These are phyloP conservation scores for Hyles euphorbiae DNA, from an alignment of 1,140 invertebrate genomes.

Conservation along the genomic window DNA sequence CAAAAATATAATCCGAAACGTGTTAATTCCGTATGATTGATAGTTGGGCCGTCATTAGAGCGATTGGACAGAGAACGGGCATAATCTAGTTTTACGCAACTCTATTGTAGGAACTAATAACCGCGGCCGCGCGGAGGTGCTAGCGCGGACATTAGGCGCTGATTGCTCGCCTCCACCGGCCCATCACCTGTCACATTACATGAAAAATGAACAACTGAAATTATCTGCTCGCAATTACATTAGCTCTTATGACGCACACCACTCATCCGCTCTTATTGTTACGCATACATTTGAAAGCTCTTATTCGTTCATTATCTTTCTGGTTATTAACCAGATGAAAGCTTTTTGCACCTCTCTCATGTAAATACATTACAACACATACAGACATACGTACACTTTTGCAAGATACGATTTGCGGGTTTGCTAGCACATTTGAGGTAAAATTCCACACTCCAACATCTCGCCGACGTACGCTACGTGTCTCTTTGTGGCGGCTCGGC, in stretches of 20 bases:
- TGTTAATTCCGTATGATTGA: conserved; percentile 74
- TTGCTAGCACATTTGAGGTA: conserved; percentile 23
- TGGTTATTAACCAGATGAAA: no score
- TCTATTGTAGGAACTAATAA: conserved; percentile 46
- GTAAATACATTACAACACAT: not conserved
- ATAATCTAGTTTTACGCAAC: conserved; percentile 69
- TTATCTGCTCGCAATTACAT: no score
- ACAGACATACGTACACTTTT: not conserved
- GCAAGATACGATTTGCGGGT: no score
- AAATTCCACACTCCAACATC: conserved; percentile 45
- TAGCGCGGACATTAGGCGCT: conserved; percentile 18
- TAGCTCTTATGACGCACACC: no score
- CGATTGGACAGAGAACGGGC: conserved; percentile 22
- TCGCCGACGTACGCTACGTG: conserved; percentile 52
- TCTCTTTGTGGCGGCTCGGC: conserved; percentile 52
- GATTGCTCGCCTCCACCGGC: conserved; percentile 30
- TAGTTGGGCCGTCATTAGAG: conserved; percentile 62
- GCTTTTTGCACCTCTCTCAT: not conserved
- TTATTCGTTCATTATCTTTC: no score
- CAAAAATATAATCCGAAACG: conserved; percentile 64
- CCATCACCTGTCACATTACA: conserved; percentile 49
- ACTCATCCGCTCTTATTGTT: no score
- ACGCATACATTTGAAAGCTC: no score
- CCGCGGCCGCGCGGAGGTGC: conserved; percentile 14
- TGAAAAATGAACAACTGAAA: conserved; percentile 11